Base-by-base conservation (phyloP, 2,888 invertebrate species). In the Eristalis intricaria region DNA sequence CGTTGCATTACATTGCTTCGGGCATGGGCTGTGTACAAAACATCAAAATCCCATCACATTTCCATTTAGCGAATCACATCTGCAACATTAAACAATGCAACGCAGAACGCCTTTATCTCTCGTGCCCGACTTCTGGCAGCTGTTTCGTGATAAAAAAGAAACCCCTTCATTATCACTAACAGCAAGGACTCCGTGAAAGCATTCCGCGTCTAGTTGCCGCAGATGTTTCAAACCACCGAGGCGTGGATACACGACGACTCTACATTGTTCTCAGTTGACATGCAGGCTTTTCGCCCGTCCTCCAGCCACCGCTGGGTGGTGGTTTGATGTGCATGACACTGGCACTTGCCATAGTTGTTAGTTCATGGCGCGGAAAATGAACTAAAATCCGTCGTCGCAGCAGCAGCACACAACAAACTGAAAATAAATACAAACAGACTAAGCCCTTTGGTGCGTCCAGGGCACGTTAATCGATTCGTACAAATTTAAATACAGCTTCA, bases 11-110 rank as follows among this genome's bases (percentile, higher is more conserved):
- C 68, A 68, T 19, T n/a, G 50, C 68, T 29, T 15, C 60, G 13
- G 43, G 76, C 32, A 13, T 13, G 3, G 23, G 32, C 32, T 58
- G 22, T 58, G 22, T 4, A 68, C 40, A 43, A 22, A 76, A 76
- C 66, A 68, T 76, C 50, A 22, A 56, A 70, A 58, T 60, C 70
- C 26, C 70, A 71, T 61, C 60, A 61, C 61, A 68, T 68, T 66
- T 75, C 75, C 66, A 75, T 75, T 66, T 40, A 61, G 29, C 32
- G 43, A 32, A 61, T 61, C 76, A 68, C 68, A 76, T 76, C 60
- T 43, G 76, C 60, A 40, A 68, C 43, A 68, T 68, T 66, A n/a
- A 60, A 76, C 66, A 76, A 76, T 76, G 76, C 35, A 38, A 11
- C 10, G 4, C 23, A 11, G 35, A 4, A n/a, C 19, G 15, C 43